Evolutionary conservation across 2,113 vertebrate genomes (phyloP), one percentile per base, ranked within the genome.

Genomic region (Platycercus adscitus): DNA sequence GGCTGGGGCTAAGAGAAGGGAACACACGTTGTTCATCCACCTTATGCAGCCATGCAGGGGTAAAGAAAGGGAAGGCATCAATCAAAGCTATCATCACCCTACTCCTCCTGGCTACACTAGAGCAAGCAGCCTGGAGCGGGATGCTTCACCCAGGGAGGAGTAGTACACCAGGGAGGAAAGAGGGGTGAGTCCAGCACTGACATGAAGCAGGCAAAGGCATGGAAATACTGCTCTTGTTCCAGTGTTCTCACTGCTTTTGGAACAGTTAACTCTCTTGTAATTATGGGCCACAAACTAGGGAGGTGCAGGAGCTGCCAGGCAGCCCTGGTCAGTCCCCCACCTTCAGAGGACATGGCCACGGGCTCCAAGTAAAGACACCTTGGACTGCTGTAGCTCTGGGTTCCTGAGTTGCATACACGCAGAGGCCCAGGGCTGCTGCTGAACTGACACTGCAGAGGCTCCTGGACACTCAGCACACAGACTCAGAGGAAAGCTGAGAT

Each of bases 321-420:
- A 76, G 41, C 24, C 43, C 4, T 0, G 2, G 28, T 13, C 21
- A 13, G 24, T 2, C 25, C 7, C 26, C 17, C 49, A 52, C 9
- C 35, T 35, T 35, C 69, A 69, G 56, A 24, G 33, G 56, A 35
- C 56, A 58, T 35, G 33, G 56, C 56, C 21, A 58, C 2, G 1
- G 33, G 33, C 56, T 58, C 56, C 56, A 35, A 58, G 56, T 35
- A 2, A 23, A 60, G 81, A 11, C n/a, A 35, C 12, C 49, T 33
- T n/a, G 3, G 60, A 20, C 31, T 3, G n/a, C 8, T 1, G 0
- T 0, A 16, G 43, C 49, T 35, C 11, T 0, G 0, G 29, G 35
- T 24, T 55, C 39, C 65, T 33, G 43, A 25, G 28, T 6, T 41
- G 18, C 63, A 46, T 7, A 13, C 24, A 23, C 28, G 24, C 4